These are phyloP conservation scores for Xylocampa areola DNA, from an alignment of 2,888 invertebrate genomes.

Conservation along the genomic window DNA sequence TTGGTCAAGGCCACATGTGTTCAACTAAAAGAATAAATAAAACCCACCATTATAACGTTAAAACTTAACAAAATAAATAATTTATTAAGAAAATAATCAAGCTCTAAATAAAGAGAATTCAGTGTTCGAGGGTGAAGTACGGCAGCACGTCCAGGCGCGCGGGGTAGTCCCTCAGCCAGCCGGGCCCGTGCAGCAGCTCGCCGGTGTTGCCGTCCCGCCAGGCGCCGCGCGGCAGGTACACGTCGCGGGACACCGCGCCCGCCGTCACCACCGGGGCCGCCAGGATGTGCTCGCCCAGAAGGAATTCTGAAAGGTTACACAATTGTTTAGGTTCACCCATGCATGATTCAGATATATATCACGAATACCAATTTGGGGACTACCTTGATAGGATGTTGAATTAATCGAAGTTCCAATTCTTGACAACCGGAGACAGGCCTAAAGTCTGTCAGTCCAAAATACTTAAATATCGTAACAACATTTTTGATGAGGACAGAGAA, in stretches of 20 bases:
- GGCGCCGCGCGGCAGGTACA: constrained; percentile 92
- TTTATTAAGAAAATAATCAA: constrained; percentile 25
- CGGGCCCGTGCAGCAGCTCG: constrained; percentile 84
- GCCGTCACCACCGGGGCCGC: constrained; percentile 92
- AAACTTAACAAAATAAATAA: constrained; percentile 10
- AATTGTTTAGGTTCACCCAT: no score
- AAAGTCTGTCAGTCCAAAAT: no score
- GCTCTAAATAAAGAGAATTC: constrained; percentile 44
- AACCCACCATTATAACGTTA: background rate
- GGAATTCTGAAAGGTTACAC: constrained; percentile 91
- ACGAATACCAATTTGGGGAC: no score
- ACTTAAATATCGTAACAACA: no score
- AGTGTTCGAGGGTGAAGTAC: constrained; percentile 86
- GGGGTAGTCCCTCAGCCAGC: constrained; percentile 89
- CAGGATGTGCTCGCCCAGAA: constrained; percentile 92
- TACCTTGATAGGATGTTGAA: no score
- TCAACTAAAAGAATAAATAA: background rate
- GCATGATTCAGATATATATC: no score
- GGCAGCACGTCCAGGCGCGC: constrained; percentile 91
- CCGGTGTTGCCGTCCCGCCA: constrained; percentile 90
- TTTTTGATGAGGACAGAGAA: no score
- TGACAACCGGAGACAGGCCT: no score
- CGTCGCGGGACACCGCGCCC: constrained; percentile 89
- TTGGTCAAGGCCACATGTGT: no score
- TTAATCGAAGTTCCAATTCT: no score